A percentile compares a stretch with the other conserved stretches of the same genome.
These are phyloP conservation scores for Silurus asotus DNA, from an alignment of 2,113 vertebrate genomes.

Conservation along the genomic window DNA sequence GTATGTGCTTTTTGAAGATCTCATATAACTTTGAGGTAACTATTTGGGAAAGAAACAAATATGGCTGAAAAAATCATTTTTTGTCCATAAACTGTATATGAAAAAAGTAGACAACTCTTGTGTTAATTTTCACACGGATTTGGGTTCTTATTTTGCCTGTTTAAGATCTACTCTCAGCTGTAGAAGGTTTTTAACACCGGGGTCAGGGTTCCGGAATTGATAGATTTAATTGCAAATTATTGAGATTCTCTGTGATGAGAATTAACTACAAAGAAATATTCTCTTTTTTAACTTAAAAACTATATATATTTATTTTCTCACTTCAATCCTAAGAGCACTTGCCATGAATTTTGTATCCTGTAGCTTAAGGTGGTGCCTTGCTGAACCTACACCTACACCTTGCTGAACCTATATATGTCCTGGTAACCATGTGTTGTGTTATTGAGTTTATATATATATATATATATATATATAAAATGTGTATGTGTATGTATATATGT, in stretches of 20 bases:
- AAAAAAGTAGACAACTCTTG: neutral
- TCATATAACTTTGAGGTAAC: no score
- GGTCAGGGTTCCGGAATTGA: neutral
- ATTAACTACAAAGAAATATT: neutral
- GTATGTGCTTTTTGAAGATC: no score
- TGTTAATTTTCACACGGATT: neutral
- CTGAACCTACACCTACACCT: slow-evolving; percentile 21
- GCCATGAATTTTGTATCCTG: neutral
- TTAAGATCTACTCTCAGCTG: neutral
- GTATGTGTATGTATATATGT: neutral
- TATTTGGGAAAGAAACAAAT: no score
- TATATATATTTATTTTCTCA: neutral
- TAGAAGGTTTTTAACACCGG: neutral
- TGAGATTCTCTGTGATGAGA: neutral
- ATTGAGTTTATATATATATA: slow-evolving; percentile 30
- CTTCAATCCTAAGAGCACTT: neutral
- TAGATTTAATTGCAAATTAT: neutral
- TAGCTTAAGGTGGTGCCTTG: slow-evolving; percentile 7
- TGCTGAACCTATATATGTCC: slow-evolving; percentile 28
- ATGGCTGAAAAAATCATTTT: no score
- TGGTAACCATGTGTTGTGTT: slow-evolving; percentile 32
- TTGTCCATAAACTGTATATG: neutral
- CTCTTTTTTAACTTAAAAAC: neutral
- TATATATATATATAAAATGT: slow-evolving; percentile 7
- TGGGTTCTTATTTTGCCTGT: neutral